Conservation (phyloP, 2,797 vertebrate genomes). For the Siniperca scherzeri region DNA sequence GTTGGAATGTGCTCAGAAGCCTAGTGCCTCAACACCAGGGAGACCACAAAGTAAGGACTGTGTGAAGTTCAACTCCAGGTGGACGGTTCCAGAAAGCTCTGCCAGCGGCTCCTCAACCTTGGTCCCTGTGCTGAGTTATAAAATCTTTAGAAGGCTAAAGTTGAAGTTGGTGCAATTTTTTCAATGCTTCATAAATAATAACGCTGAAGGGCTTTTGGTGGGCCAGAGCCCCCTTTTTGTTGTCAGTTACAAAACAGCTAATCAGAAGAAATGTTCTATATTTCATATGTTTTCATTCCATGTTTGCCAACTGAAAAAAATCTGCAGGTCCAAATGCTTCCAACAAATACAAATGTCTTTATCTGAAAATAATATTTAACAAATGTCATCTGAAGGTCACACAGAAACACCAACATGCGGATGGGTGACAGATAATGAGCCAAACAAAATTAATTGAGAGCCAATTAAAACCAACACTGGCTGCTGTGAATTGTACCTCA, state of each 20-base stretch:
- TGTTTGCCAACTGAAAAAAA: constrained; percentile 4
- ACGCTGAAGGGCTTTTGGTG: constrained; percentile 6
- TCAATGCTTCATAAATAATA: constrained; percentile 38
- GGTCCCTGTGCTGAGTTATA: constrained; percentile 52
- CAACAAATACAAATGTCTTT: constrained; percentile 24
- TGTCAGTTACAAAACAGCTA: constrained; percentile 5
- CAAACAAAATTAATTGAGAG: constrained; percentile 62
- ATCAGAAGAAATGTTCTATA: constrained; percentile 21
- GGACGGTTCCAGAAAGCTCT: constrained; percentile 68
- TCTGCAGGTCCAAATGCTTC: constrained; percentile 2
- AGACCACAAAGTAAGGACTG: constrained; percentile 66
- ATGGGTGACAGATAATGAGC: constrained; percentile 53
- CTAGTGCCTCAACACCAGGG: constrained; percentile 55
- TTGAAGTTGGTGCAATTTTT: constrained; percentile 32
- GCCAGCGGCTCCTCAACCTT: constrained; percentile 63
- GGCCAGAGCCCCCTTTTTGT: constrained; percentile 16
- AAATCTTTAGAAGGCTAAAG: constrained; percentile 48
- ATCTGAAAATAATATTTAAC: constrained; percentile 32
- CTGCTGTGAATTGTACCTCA: constrained; percentile 37
- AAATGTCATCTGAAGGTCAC: constrained; percentile 52
- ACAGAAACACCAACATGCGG: constrained; percentile 20
- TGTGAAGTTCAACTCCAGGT: constrained; percentile 74
- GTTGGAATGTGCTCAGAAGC: constrained; percentile 79
- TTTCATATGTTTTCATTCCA: not conserved
- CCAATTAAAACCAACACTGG: constrained; percentile 63